Conservation (phyloP, 1,140 invertebrate species). For the Adelges cooleyi region DNA sequence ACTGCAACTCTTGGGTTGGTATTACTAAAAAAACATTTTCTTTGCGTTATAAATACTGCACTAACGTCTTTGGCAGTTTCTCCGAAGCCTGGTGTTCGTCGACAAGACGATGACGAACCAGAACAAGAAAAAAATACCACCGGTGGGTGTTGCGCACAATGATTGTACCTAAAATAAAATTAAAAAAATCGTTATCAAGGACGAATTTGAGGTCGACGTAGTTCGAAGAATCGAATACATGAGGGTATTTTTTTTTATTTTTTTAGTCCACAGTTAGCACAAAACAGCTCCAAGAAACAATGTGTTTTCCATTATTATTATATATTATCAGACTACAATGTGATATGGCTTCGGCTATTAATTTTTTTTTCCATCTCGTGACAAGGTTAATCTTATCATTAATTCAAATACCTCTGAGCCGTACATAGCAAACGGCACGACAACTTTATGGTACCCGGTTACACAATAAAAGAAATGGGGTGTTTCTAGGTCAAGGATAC, state of each 20-base stretch:
- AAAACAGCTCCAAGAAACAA: not conserved
- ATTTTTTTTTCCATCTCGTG: not conserved
- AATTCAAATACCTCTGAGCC: no score
- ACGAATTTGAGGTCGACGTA: slow-evolving; percentile 23
- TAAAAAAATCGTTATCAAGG: not conserved
- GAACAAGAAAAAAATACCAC: slow-evolving; percentile 17
- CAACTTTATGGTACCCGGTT: no score
- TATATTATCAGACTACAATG: not conserved
- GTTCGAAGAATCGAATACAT: slow-evolving; percentile 5
- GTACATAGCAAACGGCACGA: no score
- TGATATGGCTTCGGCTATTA: not conserved
- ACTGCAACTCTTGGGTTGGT: no score
- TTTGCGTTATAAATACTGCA: no score
- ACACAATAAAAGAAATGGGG: not conserved
- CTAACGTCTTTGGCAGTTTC: no score
- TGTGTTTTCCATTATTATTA: not conserved
- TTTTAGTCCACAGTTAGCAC: not conserved
- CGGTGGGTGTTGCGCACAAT: slow-evolving; percentile 22
- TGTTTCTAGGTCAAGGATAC: slow-evolving; percentile 9
- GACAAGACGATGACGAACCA: slow-evolving; percentile 14
- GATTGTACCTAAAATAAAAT: not conserved
- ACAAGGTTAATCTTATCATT: not conserved
- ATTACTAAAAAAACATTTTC: no score
- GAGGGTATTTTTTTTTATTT: slow-evolving; percentile 3
- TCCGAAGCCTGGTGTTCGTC: not conserved